These are phyloP conservation scores for Anoplopoma fimbria DNA, from an alignment of 2,113 vertebrate genomes.

Conservation along the genomic window DNA sequence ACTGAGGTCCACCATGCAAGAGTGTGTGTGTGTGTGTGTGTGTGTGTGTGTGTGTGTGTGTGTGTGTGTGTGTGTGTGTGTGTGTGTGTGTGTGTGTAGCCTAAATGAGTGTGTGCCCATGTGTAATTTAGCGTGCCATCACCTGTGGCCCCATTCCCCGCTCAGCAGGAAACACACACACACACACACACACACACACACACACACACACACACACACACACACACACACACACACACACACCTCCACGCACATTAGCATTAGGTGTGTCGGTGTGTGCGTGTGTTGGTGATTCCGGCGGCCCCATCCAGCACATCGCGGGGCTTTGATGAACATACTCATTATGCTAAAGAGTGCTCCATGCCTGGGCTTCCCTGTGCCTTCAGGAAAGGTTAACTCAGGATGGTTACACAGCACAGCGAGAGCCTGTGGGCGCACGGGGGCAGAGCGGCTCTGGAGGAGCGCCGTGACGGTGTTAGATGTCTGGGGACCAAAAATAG, in stretches of 20 bases:
- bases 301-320: conserved; percentile 74
- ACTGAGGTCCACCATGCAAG: conserved; percentile 75
- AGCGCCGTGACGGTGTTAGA: conserved; percentile 64
- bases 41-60: conserved; percentile 64
- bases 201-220: conserved; percentile 53
- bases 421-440: conserved; percentile 74
- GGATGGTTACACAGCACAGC: conserved; percentile 85
- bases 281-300: conserved; percentile 64
- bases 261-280: conserved; percentile 40
- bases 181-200: conserved; percentile 52
- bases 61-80: conserved; percentile 64
- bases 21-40: conserved; percentile 61
- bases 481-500: conserved; percentile 73
- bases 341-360: conserved; percentile 89
- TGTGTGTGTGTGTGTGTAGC: conserved; percentile 64
- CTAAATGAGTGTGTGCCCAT: conserved; percentile 46
- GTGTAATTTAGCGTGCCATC: conserved; percentile 88
- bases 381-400: conserved; percentile 90
- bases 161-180: conserved; percentile 77
- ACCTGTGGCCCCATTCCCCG: conserved; percentile 85
- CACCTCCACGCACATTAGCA: conserved; percentile 28
- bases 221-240: conserved; percentile 52
- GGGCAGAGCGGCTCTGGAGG: conserved; percentile 59
- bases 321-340: conserved; percentile 88
- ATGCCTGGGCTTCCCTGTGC: conserved; percentile 83